Base-by-base conservation (phyloP, 2,888 invertebrate species). In the Proisotoma minuta region DNA sequence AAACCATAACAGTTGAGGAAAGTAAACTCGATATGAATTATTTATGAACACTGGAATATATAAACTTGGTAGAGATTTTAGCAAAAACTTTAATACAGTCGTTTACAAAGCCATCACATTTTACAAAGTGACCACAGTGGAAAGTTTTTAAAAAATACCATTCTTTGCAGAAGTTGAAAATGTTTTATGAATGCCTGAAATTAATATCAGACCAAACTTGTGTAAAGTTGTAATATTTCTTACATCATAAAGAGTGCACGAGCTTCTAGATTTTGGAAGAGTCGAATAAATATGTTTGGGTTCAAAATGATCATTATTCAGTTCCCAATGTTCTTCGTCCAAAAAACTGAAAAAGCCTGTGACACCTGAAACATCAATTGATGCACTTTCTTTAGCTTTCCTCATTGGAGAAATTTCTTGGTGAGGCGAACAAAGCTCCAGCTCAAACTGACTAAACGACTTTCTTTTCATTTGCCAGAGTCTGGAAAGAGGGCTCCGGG, bases 391-490 rank as follows among this genome's bases (percentile, higher is more conserved):
- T 3, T 54, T 39, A 2, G 3, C 39, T 10, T 4, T n/a, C 29
- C 22, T 34, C 43, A n/a, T 43, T 43, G 43, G 43, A 5, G 20
- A 20, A 15, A 43, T 15, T 34, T 8, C 34, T 34, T 34, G 34
- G 34, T 10, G 34, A 34, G 34, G 34, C 8, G 56, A 43, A 56
- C 24, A 40, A 22, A 56, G 56, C 43, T 56, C 56, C 22, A 56
- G 40, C 56, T 56, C 56, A 40, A 26, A 43, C 43, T 56, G 56
- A 43, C 43, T 43, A 27, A 56, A 56, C 2, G 56, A 56, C 24
- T 29, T 22, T 56, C 56, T 56, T 27, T 47, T 56, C 71, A 71
- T 68, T 54, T 71, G 71, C 71, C 71, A 71, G 15, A 71, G 59
- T 22, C 69, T 57, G 26, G 71, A 69, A 53, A 71, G 62, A 57